Evolutionary conservation across 2,888 invertebrate genomes (phyloP), one percentile per base, ranked within the genome.

Genomic region (Microctonus aethiopoides): DNA sequence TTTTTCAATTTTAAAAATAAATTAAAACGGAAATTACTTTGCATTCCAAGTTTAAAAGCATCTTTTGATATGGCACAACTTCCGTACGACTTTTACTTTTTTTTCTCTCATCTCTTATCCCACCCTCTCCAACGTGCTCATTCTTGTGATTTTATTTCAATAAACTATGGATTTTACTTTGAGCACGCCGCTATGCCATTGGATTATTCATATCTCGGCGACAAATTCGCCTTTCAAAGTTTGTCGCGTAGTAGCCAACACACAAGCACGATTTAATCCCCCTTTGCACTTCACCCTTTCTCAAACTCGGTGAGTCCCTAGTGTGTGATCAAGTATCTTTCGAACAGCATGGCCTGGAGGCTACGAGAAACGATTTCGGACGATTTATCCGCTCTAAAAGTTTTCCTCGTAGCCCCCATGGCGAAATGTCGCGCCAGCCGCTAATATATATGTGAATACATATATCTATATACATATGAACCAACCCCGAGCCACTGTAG

Each of bases 321-420:
- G 46, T 46, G 46, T 46, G 46, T 56, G 56, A 56, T 56, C 56
- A 56, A 56, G 56, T 56, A 56, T 56, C 56, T 56, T 56, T 56
- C 29, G 56, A 56, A 56, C n/a, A 56, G 13, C 56, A 16, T 56
- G n/a, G 56, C 56, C 56, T 56, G 56, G 29, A 29, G 56, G 56
- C n/a, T 29, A 56, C 29, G 29, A 56, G 16, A 24, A 56, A 56
- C 56, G 56, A 56, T 56, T 29, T 26, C 26, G 29, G 29, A 56
- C 26, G 56, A 56, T 56, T 56, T 56, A 56, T 56, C 29, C 29
- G 56, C 26, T 26, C n/a, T 29, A 16, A 56, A 56, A 56, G 56
- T 56, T 56, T 56, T 29, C 46, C 16, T 16, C 46, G 46, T 46
- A n/a, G 46, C 46, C 46, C 46, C 46, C 46, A 46, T 46, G 46